These are phyloP conservation scores for Lasius platythorax DNA, from an alignment of 2,888 invertebrate species.

Conservation along the genomic window DNA sequence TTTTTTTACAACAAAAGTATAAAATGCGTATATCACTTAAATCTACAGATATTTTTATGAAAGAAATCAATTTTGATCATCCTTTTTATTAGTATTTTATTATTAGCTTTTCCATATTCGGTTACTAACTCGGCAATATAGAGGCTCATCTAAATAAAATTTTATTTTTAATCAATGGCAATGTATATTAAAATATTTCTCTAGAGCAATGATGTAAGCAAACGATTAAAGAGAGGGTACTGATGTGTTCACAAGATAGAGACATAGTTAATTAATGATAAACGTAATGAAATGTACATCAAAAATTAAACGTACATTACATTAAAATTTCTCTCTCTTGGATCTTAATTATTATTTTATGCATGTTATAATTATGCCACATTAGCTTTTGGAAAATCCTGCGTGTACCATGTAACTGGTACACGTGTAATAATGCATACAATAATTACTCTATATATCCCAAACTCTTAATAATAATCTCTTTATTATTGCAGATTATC, in stretches of 20 bases:
- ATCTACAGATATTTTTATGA: neutral
- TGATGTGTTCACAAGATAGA: neutral
- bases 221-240: neutral
- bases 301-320: neutral
- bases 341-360: neutral
- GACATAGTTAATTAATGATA: neutral
- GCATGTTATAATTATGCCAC: slow-evolving; percentile 11
- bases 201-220: neutral
- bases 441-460: slow-evolving; percentile 42
- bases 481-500: slow-evolving; percentile 72
- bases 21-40: slow-evolving; percentile 3
- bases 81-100: slow-evolving; percentile 22
- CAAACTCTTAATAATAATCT: slow-evolving; percentile 63
- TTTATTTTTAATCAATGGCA: slow-evolving; percentile 17
- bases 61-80: slow-evolving; percentile 4
- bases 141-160: slow-evolving; percentile 6
- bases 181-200: slow-evolving; percentile 16
- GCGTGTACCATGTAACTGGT: neutral
- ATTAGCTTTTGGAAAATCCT: slow-evolving; percentile 12
- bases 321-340: neutral
- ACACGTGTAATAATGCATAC: slow-evolving; percentile 30
- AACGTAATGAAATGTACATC: slow-evolving; percentile 22
- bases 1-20: slow-evolving; percentile 30
- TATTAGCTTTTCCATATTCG: neutral
- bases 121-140: neutral